Evolutionary conservation across 1,140 invertebrate genomes (phyloP), one percentile per base, ranked within the genome.

Genomic region (Drosophila albomicans): DNA sequence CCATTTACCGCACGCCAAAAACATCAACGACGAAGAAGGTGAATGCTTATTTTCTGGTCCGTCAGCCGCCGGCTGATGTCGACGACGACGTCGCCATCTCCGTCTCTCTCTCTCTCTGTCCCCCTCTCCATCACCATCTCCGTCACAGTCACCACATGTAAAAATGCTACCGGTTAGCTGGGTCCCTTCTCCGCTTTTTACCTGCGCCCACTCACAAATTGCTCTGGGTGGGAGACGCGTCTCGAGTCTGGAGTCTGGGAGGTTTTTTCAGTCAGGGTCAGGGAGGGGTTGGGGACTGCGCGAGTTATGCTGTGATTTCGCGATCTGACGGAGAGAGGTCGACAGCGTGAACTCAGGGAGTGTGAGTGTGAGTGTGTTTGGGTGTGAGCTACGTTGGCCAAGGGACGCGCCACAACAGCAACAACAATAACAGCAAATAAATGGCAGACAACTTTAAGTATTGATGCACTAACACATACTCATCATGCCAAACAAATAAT

Each of bases 1-100:
- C 79, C 80, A 82, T 88, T 87, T 87, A 87, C 84, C 79, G 77
- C 84, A 80, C 79, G 79, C 82, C 84, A 88, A 88, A 88, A 88
- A 82, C 82, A 87, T 82, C 82, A 86, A 70, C 78, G 59, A 61
- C 65, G 71, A 77, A 69, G 71, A 77, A 69, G 54, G 81, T 78
- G 78, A 80, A 85, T 85, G 84, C 84, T 88, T 88, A 88, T 88
- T 88, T 88, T 88, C 84, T 88, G 84, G 84, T 88, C 84, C 84
- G 84, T 88, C 84, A 88, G 84, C 78, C 85, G 85, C 85, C 84
- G 79, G 82, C 81, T 70, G 66, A 75, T 63, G 66, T 63, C 66
- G 72, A 70, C 71, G 71, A 1, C 49, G 67, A 46, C 41, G 51
- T 56, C 65, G 52, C 75, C 68, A 62, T 78, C 63, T 52, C 52